Evolutionary conservation across 2,113 vertebrate genomes (phyloP), one percentile per base, ranked within the genome.

Genomic region (Amazona vittata): DNA sequence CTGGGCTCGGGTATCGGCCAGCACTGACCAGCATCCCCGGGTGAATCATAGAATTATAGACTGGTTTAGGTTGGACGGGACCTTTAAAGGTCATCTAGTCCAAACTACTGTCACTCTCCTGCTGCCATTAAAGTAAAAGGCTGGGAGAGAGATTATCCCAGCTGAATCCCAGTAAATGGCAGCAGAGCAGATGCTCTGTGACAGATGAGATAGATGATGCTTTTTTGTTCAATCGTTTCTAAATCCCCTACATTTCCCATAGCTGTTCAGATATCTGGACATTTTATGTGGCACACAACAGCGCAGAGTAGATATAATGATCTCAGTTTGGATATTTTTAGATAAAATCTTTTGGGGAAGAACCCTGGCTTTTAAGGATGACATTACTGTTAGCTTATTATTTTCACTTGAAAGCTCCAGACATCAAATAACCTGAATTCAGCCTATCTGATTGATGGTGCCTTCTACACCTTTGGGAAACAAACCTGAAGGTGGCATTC

Each of bases 11-110:
- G 17, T 33, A 46, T 14, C 0, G 0, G 64, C 88, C 92, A 94
- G 83, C 1, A 0, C 62, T 57, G 62, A 63, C 50, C 62, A 14
- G 75, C 77, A 91, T n/a, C 44, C 65, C 28, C 1, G 0, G 12
- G 33, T 47, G 55, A 84, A 78, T 24, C 44, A 60, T 11, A 55
- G 25, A 57, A 73, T 52, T n/a, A 67, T 6, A 37, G 60, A 52
- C 43, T 25, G 50, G 22, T 28, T 31, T 63, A 47, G 7, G 22
- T 35, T 47, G 57, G 46, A 57, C 88, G 59, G 33, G 19, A 76
- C 64, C 25, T 69, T 47, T 71, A 77, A 81, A 71, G 46, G 75
- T 71, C 83, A 55, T 55, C 46, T 77, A 46, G 29, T 47, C 52
- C 52, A 71, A 43, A 14, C 35, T 64, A 26, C 50, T 37, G 50